Percentiles rank a stretch among this genome's conserved stretches.
phyloP scores from a whole-genome alignment of 2,797 vertebrate species.

The Orestias chungarensis region DNA sequence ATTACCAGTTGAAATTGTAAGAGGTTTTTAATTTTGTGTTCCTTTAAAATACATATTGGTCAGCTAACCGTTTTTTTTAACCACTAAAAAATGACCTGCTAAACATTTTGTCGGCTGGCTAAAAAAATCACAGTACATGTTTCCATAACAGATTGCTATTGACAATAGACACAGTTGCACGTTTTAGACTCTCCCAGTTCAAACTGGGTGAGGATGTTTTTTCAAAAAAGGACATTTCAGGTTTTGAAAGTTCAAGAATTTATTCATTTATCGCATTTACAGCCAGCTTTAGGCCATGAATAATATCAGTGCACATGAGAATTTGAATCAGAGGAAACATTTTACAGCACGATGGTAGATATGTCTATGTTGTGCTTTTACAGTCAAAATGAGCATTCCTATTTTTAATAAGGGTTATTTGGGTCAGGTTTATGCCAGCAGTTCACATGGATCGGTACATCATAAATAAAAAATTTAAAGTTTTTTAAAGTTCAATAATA shows the following conservation, averaged over 20 bases:
- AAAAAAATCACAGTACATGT: not conserved
- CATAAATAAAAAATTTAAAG: constrained; percentile 8
- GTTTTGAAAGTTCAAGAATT: constrained; percentile 44
- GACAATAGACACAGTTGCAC: not conserved
- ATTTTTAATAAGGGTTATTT: constrained; percentile 9
- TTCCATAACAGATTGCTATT: not conserved
- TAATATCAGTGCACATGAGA: constrained; percentile 1
- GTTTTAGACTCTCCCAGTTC: not conserved
- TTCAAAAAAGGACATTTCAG: not conserved
- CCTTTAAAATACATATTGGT: too few species aligned
- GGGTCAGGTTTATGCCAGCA: not conserved
- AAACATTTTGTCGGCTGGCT: not conserved
- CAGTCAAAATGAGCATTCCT: constrained; percentile 36
- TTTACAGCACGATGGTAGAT: constrained; percentile 37
- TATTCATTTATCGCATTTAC: constrained; percentile 63
- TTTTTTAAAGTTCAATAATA: constrained; percentile 39
- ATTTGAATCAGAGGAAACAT: constrained; percentile 32
- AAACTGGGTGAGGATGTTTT: not conserved
- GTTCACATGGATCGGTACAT: constrained; percentile 3
- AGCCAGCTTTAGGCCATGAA: constrained; percentile 37
- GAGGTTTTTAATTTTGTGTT: not conserved
- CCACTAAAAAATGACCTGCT: not conserved
- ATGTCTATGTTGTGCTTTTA: constrained; percentile 66
- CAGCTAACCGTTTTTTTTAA: not conserved
- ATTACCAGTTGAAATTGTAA: not conserved